Evolutionary conservation across 2,113 vertebrate species (phyloP), one percentile per base, ranked within the genome.

Genomic region (Okapia johnstoni): DNA sequence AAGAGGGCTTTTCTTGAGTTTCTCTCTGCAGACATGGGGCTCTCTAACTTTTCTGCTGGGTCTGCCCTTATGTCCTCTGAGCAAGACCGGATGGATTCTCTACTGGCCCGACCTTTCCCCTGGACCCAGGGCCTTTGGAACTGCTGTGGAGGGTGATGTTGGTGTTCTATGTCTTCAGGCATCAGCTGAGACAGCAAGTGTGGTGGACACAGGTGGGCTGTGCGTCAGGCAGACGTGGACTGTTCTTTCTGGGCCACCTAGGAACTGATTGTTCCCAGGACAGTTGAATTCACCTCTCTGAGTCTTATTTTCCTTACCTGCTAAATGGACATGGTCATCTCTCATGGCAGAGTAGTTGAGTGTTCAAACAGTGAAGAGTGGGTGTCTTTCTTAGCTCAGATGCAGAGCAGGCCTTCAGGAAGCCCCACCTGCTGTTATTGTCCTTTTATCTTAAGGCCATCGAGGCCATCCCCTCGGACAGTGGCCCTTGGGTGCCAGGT

Each of bases 141-240:
- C 2, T 43, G 4, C 17, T 3, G 1, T 0, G 19, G 58, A n/a
- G 48, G 25, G 5, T 0, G 4, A 1, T 2, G 1, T 48, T 1
- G 2, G n/a, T 7, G 16, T 25, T 81, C 66, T 30, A 16, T 88
- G 17, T 60, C 6, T 19, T 19, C 4, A 4, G 52, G 43, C 21
- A 2, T 90, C 50, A 13, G 46, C 76, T 12, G 40, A 85, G 17
- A 33, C 13, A 11, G 25, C 13, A 8, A 14, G 10, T 66, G 16
- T 2, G 36, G 16, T 30, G 16, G 23, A 30, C 26, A 8, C 21
- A 40, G 85, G 43, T 13, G 30, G 11, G 6, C 23, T 85, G 28
- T 21, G 54, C 15, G 8, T 7, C 55, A 48, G 3, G 40, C 30
- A n/a, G 7, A 46, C 25, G 40, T 73, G 58, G 43, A 6, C 5